Evolutionary conservation across 1,140 invertebrate species (phyloP).

Genomic region (Sinonovacula constricta): DNA sequence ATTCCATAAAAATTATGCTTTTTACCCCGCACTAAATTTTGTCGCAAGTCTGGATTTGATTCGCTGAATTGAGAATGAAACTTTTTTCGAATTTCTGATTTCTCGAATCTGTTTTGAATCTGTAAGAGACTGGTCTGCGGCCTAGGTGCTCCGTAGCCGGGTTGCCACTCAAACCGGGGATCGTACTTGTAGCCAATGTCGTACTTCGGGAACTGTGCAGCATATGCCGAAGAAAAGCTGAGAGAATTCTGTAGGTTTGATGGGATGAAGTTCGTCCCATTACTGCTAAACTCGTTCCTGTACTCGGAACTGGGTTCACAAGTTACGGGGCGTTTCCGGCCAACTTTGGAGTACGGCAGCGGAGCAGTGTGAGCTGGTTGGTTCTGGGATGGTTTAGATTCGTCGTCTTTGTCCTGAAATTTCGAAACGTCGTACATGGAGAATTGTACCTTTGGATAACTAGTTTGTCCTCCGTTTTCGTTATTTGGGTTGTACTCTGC

Average conservation of each 20-base stretch:
- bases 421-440: constrained; percentile 21
- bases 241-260: constrained; percentile 58
- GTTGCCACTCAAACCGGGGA: constrained; percentile 69
- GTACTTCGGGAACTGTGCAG: constrained; percentile 64
- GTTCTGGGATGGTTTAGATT: constrained; percentile 22
- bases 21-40: constrained; percentile 71
- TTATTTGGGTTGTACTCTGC: constrained; percentile 63
- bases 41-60: constrained; percentile 70
- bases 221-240: constrained; percentile 61
- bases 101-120: constrained; percentile 73
- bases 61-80: constrained; percentile 71
- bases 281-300: constrained; percentile 67
- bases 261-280: constrained; percentile 68
- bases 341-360: constrained; percentile 3
- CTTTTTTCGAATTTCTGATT: constrained; percentile 60
- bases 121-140: constrained; percentile 70
- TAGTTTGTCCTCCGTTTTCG: constrained; percentile 24
- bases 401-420: constrained; percentile 11
- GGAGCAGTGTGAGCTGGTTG: constrained; percentile 12
- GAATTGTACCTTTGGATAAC: not conserved
- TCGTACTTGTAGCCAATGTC: constrained; percentile 72
- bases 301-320: constrained; percentile 54
- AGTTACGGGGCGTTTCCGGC: constrained; percentile 23
- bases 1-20: constrained; percentile 73
- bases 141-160: constrained; percentile 66